Percentiles rank a stretch among this genome's conserved stretches.
Evolutionary conservation across 2,113 vertebrate species (phyloP).

Genomic region (Andinoacara biseriatus): DNA sequence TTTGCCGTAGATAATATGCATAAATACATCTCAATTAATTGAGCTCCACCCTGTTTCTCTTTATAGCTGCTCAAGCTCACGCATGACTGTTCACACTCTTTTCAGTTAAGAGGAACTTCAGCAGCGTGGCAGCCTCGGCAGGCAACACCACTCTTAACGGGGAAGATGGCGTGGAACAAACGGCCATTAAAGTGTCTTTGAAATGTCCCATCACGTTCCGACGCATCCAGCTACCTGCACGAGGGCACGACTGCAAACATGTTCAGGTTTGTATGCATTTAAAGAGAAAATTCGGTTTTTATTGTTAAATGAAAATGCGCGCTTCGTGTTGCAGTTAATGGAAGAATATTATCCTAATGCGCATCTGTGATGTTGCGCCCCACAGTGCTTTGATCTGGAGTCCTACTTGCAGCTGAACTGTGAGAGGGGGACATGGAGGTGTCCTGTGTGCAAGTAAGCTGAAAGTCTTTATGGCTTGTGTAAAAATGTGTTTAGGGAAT

Average conservation of each 20-base stretch:
- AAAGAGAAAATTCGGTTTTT: neutral
- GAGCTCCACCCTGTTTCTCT: slow-evolving; percentile 24
- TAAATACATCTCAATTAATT: slow-evolving; percentile 45
- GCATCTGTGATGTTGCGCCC: neutral
- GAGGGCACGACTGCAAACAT: slow-evolving; percentile 98
- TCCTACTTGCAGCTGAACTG: slow-evolving; percentile 99
- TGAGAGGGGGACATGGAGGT: slow-evolving; percentile 98
- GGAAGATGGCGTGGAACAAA: slow-evolving; percentile 98
- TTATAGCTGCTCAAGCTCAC: neutral
- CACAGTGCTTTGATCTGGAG: slow-evolving; percentile 97
- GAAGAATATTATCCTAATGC: neutral
- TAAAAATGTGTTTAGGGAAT: neutral
- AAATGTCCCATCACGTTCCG: slow-evolving; percentile 99
- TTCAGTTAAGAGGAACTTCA: slow-evolving; percentile 91
- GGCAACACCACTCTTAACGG: slow-evolving; percentile 94
- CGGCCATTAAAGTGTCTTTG: slow-evolving; percentile 97
- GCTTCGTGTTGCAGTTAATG: neutral
- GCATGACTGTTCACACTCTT: neutral
- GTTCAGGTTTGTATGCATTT: slow-evolving; percentile 85
- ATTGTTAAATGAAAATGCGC: neutral
- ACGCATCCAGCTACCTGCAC: slow-evolving; percentile 95
- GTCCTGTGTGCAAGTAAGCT: slow-evolving; percentile 99
- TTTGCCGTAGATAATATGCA: slow-evolving; percentile 31
- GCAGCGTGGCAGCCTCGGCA: slow-evolving; percentile 94
- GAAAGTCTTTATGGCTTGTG: neutral